Evolutionary conservation across 2,113 vertebrate species (phyloP).

Genomic region (Athene noctua): DNA sequence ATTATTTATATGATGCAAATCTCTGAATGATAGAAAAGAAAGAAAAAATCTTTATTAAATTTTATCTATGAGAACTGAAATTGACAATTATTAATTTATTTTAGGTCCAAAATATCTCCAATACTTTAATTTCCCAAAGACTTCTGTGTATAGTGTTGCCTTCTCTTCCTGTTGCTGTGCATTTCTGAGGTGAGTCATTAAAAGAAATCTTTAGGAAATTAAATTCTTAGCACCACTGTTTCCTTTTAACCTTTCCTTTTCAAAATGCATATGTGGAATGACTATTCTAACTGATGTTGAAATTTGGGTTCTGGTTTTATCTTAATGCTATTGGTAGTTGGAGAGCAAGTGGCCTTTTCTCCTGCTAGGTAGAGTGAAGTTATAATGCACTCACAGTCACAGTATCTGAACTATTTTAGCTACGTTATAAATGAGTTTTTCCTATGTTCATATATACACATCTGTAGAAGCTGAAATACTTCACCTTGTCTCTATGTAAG

Average conservation of each 20-base stretch:
- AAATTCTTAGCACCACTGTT: background rate
- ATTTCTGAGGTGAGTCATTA: background rate
- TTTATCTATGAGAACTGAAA: background rate
- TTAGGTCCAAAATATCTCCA: background rate
- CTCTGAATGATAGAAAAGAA: background rate
- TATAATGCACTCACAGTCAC: background rate
- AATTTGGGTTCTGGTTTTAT: background rate
- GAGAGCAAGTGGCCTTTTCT: background rate
- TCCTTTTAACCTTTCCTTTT: background rate
- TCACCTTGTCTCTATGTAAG: background rate
- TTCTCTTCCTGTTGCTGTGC: background rate
- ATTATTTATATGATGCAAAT: background rate
- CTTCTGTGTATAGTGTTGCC: background rate
- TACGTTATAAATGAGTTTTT: background rate
- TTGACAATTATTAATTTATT: background rate
- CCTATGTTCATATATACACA: background rate
- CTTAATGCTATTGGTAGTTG: background rate
- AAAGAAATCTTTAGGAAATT: background rate
- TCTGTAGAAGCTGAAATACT: background rate
- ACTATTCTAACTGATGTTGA: background rate
- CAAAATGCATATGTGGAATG: background rate
- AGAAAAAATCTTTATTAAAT: background rate
- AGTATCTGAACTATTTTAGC: background rate
- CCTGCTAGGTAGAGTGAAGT: too few species aligned
- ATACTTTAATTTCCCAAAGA: background rate